These are phyloP conservation scores for Junonia oenone DNA, from an alignment of 2,888 invertebrate species.

Conservation along the genomic window DNA sequence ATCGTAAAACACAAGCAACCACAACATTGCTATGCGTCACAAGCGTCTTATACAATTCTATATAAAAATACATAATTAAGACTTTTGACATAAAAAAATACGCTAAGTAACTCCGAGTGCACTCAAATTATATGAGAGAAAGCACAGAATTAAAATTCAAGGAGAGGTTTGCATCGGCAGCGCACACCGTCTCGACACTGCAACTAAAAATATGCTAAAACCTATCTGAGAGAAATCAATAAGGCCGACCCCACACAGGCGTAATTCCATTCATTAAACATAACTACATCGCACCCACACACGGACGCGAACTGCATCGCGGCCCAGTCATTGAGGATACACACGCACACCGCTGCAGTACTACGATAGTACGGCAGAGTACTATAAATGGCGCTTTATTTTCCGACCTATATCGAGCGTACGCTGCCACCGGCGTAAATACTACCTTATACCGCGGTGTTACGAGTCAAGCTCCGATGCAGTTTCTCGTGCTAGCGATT, in stretches of 20 bases:
- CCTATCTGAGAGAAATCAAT: slow-evolving; percentile 48
- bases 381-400: slow-evolving; percentile 72
- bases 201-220: slow-evolving; percentile 31
- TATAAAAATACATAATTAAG: not conserved
- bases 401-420: slow-evolving; percentile 59
- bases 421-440: slow-evolving; percentile 32
- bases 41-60: not conserved
- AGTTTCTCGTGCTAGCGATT: slow-evolving; percentile 17
- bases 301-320: slow-evolving; percentile 39
- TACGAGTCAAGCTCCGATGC: slow-evolving; percentile 24
- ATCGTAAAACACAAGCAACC: too few species aligned
- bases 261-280: slow-evolving; percentile 61
- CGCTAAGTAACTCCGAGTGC: not conserved
- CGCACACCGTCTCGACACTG: slow-evolving; percentile 14
- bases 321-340: slow-evolving; percentile 37
- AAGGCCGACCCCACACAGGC: slow-evolving; percentile 42
- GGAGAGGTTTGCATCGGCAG: slow-evolving; percentile 10
- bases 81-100: not conserved
- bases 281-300: slow-evolving; percentile 41
- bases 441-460: slow-evolving; percentile 33
- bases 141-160: slow-evolving; percentile 2
- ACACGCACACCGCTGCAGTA: slow-evolving; percentile 48
- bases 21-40: not conserved
- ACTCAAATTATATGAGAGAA: not conserved
- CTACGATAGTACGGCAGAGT: slow-evolving; percentile 71